Evolutionary conservation across 2,888 invertebrate genomes (phyloP).

Genomic region (Dromius quadrimaculatus): DNA sequence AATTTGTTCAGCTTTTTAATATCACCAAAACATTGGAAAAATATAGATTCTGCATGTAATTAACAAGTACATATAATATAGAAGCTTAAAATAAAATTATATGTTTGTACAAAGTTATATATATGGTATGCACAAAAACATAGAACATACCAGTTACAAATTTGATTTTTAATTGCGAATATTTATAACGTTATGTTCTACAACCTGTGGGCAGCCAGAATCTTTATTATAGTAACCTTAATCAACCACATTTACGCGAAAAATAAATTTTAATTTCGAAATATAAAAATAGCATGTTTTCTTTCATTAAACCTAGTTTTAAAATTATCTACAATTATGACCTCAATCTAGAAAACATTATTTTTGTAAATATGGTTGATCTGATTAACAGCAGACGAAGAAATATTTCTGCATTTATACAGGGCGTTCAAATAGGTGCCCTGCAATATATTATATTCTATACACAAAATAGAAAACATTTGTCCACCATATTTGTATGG

Average conservation of each 20-base stretch:
- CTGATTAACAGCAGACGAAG: neutral
- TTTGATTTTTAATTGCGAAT: too few species aligned
- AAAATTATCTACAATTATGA: neutral
- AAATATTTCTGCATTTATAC: constrained; percentile 15
- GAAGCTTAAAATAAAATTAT: constrained; percentile 29
- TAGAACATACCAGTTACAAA: too few species aligned
- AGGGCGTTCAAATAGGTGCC: constrained; percentile 6
- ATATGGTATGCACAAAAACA: too few species aligned
- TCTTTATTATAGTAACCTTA: constrained; percentile 17
- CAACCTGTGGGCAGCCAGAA: too few species aligned
- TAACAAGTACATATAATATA: constrained; percentile 13
- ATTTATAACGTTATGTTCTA: too few species aligned
- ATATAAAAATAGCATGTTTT: constrained; percentile 20
- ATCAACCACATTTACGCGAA: neutral
- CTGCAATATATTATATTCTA: constrained; percentile 13
- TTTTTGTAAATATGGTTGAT: constrained; percentile 9
- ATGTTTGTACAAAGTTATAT: constrained; percentile 36
- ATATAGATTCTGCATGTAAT: constrained; percentile 16
- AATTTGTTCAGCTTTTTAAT: constrained; percentile 10
- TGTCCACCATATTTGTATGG: neutral
- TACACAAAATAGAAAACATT: constrained; percentile 13
- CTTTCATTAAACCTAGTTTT: constrained; percentile 4
- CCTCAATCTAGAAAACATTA: neutral
- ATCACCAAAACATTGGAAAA: constrained; percentile 20
- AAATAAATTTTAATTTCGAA: constrained; percentile 10